Evolutionary conservation across 1,140 invertebrate genomes (phyloP), one percentile per base, ranked within the genome.

Genomic region (Drosophila ercepeae): DNA sequence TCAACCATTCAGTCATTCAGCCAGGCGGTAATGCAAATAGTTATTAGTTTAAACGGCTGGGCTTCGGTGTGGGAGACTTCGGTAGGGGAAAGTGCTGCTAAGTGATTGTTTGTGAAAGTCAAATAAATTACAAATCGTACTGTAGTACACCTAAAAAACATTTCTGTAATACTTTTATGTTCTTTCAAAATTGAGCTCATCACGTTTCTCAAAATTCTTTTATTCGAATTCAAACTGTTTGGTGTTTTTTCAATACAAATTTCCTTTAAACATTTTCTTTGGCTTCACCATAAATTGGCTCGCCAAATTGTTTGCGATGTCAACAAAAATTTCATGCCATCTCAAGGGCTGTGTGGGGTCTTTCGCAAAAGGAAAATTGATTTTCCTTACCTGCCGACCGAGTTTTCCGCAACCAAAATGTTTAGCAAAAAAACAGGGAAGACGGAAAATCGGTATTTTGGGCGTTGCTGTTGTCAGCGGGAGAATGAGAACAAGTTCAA

Each of bases 401-500:
- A 63, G 68, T 52, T 76, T 77, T 76, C 51, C 63, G 76, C 69
- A 78, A 64, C 25, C 60, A 53, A 48, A 13, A 49, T 32, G 13
- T 16, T 46, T 21, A 6, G 44, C 44, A 34, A 14, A 34, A 48
- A 39, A 61, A 21, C 14, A 16, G 21, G 21, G 21, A 21, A 4
- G 21, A 7, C 2, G 27, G 25, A 52, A 18, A 55, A 74, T 67
- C 50, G 61, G 60, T 75, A 61, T 73, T 74, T 54, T 72, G 86
- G 86, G 86, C 84, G 86, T 89, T 55, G 59, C 79, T 75, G 34
- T 50, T 89, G 86, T 89, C 86, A 89, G 77, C 84, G 67, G 68
- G 69, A 53, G 45, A 69, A 55, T 41, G 52, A 51, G 52, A 72
- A 54, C 57, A 71, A 69, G 74, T 53, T 70, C 53, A 84, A 42